Percentiles rank a stretch among this genome's conserved stretches.
phyloP scores from a whole-genome alignment of 2,797 vertebrate species.

The Prunella strophiata region DNA sequence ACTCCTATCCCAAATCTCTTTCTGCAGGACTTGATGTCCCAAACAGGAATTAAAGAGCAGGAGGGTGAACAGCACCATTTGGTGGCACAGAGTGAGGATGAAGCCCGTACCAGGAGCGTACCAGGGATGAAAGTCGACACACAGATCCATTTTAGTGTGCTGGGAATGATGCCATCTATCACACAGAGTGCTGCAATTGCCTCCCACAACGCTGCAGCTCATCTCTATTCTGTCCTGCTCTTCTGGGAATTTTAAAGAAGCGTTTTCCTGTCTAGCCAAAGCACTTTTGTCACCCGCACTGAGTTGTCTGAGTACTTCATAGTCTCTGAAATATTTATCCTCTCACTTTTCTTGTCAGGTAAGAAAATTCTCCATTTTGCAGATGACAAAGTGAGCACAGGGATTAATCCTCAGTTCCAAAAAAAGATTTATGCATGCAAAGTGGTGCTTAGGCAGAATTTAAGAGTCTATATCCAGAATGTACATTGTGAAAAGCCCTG shows the following conservation, averaged over 20 bases:
- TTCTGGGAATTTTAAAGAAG: constrained; percentile 25
- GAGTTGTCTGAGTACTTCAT: constrained; percentile 4
- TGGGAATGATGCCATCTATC: constrained; percentile 15
- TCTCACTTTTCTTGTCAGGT: constrained; percentile 49
- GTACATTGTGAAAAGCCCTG: neutral
- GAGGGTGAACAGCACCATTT: neutral
- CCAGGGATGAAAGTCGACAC: neutral
- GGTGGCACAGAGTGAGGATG: rapidly evolving
- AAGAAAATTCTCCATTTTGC: constrained; percentile 48
- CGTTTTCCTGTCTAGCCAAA: neutral
- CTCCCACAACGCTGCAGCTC: constrained; percentile 3
- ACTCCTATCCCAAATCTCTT: neutral
- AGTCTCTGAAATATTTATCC: constrained; percentile 59
- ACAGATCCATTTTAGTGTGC: neutral
- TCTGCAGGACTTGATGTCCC: neutral
- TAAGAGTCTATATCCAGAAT: neutral
- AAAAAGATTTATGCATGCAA: constrained; percentile 24
- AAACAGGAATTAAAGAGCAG: neutral
- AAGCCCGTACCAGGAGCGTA: rapidly evolving
- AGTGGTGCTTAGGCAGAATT: constrained; percentile 19
- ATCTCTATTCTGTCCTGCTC: constrained; percentile 2
- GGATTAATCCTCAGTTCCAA: neutral
- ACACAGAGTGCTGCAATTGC: neutral
- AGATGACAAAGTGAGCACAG: constrained; percentile 10
- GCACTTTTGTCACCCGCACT: constrained; percentile 4